A percentile compares a stretch with the other conserved stretches of the same genome.
Conservation (phyloP, 2,888 invertebrate genomes). For the Melieria crassipennis region DNA sequence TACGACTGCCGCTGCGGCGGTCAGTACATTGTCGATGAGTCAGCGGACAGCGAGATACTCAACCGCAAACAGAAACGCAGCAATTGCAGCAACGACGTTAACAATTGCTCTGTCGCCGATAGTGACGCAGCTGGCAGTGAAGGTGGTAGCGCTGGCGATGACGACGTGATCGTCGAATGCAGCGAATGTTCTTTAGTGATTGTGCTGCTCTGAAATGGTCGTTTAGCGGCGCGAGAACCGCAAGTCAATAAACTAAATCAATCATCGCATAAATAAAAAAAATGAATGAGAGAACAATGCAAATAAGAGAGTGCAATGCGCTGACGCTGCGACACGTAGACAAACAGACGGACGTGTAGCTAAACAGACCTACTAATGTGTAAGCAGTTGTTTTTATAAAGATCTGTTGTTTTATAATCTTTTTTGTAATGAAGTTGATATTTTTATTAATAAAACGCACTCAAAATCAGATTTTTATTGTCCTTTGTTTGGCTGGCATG, state of each 20-base stretch:
- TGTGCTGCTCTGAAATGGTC: slow-evolving; percentile 50
- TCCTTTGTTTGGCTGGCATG: slow-evolving; percentile 6
- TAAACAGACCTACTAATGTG: too few species aligned
- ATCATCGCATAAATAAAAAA: slow-evolving; percentile 10
- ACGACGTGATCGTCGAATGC: slow-evolving; percentile 71
- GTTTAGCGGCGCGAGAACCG: slow-evolving; percentile 13
- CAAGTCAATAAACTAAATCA: slow-evolving; percentile 30
- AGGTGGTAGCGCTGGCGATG: slow-evolving; percentile 39
- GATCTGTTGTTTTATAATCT: neutral
- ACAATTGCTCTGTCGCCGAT: neutral
- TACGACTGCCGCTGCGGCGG: slow-evolving; percentile 80
- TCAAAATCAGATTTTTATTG: slow-evolving; percentile 11
- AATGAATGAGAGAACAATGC: slow-evolving; percentile 11
- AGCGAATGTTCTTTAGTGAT: slow-evolving; percentile 80
- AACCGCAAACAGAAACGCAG: slow-evolving; percentile 37
- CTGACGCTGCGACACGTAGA: neutral
- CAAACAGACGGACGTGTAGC: too few species aligned
- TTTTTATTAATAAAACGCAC: slow-evolving; percentile 13
- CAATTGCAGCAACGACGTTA: slow-evolving; percentile 21
- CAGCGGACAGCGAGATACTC: slow-evolving; percentile 47
- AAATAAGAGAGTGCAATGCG: neutral
- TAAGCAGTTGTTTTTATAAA: too few species aligned
- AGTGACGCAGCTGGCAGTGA: slow-evolving; percentile 20
- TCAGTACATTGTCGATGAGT: slow-evolving; percentile 61
- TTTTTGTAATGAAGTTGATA: slow-evolving; percentile 1